phyloP scores from a whole-genome alignment of 2,113 vertebrate species.

The Microtus richardsoni region DNA sequence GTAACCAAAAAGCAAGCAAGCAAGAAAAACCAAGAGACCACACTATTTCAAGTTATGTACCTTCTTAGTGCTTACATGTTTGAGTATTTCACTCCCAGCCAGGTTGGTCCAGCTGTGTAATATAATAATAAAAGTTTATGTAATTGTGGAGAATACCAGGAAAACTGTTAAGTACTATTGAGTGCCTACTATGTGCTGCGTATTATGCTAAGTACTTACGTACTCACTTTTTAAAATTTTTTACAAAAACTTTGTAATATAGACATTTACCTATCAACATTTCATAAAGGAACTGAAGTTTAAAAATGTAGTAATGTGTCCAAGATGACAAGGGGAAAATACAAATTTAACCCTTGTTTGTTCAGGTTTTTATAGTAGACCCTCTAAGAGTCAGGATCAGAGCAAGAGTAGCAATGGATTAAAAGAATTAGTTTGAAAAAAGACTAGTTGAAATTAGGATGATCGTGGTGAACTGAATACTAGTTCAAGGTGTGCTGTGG shows the following conservation, averaged over 20 bases:
- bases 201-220: slow-evolving; percentile 14
- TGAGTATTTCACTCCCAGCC: background rate
- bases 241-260: background rate
- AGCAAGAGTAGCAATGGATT: background rate
- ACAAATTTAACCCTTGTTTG: background rate
- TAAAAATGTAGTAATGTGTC: slow-evolving; percentile 22
- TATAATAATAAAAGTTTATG: background rate
- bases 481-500: background rate
- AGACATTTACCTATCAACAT: background rate
- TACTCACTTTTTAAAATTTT: background rate
- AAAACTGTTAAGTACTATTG: background rate
- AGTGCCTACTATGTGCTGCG: background rate
- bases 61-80: background rate
- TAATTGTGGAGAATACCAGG: slow-evolving; percentile 53
- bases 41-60: background rate
- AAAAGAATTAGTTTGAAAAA: background rate
- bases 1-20: background rate
- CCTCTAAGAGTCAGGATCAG: background rate
- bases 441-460: background rate
- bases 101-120: background rate
- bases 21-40: background rate
- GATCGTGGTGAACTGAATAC: background rate
- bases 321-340: slow-evolving; percentile 36
- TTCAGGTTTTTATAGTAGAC: slow-evolving; percentile 6
- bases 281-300: slow-evolving; percentile 36